Evolutionary conservation across 2,797 vertebrate species (phyloP).

Genomic region (Gambelia wislizenii): DNA sequence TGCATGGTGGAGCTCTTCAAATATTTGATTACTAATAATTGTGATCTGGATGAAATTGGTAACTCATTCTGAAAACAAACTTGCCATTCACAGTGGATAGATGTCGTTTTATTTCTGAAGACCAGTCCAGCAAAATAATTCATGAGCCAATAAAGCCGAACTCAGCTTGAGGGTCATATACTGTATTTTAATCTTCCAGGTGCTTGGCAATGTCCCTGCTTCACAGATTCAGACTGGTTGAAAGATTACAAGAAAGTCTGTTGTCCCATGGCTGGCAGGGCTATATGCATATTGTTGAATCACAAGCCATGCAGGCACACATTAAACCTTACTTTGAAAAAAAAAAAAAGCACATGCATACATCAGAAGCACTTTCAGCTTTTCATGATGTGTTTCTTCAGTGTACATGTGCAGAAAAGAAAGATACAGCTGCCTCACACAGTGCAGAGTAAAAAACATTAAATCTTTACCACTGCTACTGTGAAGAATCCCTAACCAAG

Average conservation of each 20-base stretch:
- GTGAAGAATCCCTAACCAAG: constrained; percentile 22
- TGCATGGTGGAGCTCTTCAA: not conserved
- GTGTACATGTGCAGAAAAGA: not conserved
- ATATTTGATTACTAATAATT: not conserved
- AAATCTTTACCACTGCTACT: not conserved
- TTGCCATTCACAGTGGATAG: not conserved
- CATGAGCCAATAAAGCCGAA: not conserved
- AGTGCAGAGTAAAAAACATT: not conserved
- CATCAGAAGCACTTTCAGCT: not conserved
- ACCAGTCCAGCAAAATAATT: not conserved
- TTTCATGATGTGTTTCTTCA: not conserved
- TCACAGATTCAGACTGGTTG: not conserved
- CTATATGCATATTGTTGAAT: not conserved
- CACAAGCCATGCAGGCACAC: not conserved
- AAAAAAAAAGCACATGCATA: not conserved
- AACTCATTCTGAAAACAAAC: not conserved
- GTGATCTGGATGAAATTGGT: not conserved
- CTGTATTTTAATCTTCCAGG: not conserved
- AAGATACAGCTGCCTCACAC: not conserved
- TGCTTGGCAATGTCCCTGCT: not conserved
- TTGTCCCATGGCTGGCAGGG: not conserved
- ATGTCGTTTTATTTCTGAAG: constrained; percentile 5
- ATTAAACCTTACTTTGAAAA: not conserved
- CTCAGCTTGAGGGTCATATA: not conserved
- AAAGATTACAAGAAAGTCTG: not conserved